These are phyloP conservation scores for Cerastis leucographa DNA, from an alignment of 2,888 invertebrate species.

Conservation along the genomic window DNA sequence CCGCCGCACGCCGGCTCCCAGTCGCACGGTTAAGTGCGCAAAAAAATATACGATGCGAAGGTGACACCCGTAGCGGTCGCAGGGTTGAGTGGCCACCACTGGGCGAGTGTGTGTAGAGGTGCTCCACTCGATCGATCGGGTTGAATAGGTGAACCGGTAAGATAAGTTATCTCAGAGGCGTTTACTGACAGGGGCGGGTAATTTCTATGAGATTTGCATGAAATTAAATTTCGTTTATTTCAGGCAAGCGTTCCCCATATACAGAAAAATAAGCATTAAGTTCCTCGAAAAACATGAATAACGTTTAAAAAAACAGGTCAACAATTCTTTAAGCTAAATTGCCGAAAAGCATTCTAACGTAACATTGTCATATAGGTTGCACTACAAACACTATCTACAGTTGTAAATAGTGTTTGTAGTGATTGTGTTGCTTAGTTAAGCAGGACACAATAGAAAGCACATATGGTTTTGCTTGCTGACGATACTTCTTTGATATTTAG, in stretches of 20 bases:
- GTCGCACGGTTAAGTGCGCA: constrained; percentile 82
- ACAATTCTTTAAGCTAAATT: not conserved
- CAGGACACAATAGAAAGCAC: not conserved
- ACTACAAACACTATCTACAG: not conserved
- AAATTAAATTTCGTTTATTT: too few relatives aligned
- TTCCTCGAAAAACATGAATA: too few relatives aligned
- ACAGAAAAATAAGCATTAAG: too few relatives aligned
- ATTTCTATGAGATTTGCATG: not conserved
- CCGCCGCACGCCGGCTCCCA: constrained; percentile 7
- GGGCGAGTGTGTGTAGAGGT: constrained; percentile 12
- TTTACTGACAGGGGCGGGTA: too few relatives aligned
- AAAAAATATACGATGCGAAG: constrained; percentile 84
- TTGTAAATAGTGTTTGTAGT: too few relatives aligned
- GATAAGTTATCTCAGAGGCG: not conserved
- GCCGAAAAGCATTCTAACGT: not conserved
- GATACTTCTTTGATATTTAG: too few relatives aligned
- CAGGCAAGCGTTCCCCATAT: too few relatives aligned
- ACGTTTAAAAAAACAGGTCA: too few relatives aligned
- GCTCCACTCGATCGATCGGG: constrained; percentile 23
- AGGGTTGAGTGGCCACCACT: constrained; percentile 56
- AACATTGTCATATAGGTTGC: not conserved
- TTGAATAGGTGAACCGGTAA: too few relatives aligned
- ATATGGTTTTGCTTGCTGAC: too few relatives aligned
- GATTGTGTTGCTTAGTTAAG: too few relatives aligned
- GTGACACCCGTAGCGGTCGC: constrained; percentile 71